Evolutionary conservation across 2,888 invertebrate species (phyloP).

Genomic region (Anthophora plumipes): DNA sequence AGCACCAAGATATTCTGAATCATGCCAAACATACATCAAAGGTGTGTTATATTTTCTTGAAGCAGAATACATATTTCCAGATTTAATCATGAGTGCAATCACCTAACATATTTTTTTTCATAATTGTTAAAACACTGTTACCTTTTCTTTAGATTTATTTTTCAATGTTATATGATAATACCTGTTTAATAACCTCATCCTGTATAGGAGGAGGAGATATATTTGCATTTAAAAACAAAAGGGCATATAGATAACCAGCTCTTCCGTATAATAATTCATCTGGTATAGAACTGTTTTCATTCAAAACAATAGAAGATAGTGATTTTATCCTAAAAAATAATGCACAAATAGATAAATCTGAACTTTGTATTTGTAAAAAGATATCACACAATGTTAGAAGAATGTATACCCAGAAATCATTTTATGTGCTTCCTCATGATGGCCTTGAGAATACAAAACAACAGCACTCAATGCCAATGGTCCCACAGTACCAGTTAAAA

Average conservation of each 20-base stretch:
- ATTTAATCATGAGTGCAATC: constrained; percentile 86
- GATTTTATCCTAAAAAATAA: constrained; percentile 86
- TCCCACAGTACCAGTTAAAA: constrained; percentile 89
- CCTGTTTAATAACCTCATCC: constrained; percentile 85
- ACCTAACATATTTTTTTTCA: constrained; percentile 85
- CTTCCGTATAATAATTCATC: constrained; percentile 95
- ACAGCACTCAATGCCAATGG: constrained; percentile 88
- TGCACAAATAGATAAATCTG: constrained; percentile 13
- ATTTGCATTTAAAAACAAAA: constrained; percentile 90
- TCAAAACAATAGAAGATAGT: constrained; percentile 86
- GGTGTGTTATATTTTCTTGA: constrained; percentile 87
- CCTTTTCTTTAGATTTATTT: not conserved
- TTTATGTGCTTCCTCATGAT: constrained; percentile 85
- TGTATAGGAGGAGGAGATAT: constrained; percentile 87
- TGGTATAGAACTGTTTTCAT: constrained; percentile 86
- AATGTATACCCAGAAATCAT: constrained; percentile 85
- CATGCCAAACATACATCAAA: constrained; percentile 95
- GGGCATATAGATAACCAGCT: constrained; percentile 92
- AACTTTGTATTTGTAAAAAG: not conserved
- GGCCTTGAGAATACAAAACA: constrained; percentile 86
- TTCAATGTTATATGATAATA: constrained; percentile 46
- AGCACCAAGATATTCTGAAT: constrained; percentile 93
- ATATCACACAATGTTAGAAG: not conserved
- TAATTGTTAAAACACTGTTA: constrained; percentile 8
- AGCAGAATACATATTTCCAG: constrained; percentile 88